These are phyloP conservation scores for Clivina fossor DNA, from an alignment of 2,888 invertebrate genomes.

Conservation along the genomic window DNA sequence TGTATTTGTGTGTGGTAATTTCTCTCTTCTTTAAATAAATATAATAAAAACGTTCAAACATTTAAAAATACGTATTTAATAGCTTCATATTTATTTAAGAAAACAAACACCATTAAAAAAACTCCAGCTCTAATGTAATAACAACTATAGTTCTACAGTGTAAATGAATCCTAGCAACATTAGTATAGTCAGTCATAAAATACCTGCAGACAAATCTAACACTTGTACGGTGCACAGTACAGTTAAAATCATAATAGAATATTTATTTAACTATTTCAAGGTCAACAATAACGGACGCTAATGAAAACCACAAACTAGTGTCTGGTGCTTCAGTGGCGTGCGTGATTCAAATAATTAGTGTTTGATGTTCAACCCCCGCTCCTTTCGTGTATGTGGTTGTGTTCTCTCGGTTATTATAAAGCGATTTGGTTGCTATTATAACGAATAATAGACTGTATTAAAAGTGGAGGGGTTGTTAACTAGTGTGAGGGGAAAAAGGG, in stretches of 20 bases:
- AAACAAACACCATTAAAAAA: background rate
- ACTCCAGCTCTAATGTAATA: background rate
- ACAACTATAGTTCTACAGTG: too few relatives aligned
- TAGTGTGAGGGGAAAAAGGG: background rate
- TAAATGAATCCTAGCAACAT: too few relatives aligned
- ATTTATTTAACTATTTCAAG: constrained; percentile 13
- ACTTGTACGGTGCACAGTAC: background rate
- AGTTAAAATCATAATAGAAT: constrained; percentile 16
- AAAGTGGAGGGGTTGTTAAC: background rate
- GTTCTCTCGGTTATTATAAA: constrained; percentile 21
- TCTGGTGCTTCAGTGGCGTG: constrained; percentile 6
- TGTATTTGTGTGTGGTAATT: too few relatives aligned
- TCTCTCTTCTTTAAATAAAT: too few relatives aligned
- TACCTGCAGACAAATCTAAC: background rate
- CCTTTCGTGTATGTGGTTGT: too few relatives aligned
- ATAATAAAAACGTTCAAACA: too few relatives aligned
- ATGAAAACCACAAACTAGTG: constrained; percentile 9
- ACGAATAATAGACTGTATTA: too few relatives aligned
- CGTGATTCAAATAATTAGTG: constrained; percentile 23
- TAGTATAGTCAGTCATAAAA: constrained; percentile 1
- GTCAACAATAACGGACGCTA: background rate
- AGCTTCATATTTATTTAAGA: background rate
- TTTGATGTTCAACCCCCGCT: constrained; percentile 8
- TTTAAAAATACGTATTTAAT: constrained; percentile 6
- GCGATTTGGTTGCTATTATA: too few relatives aligned